Percentiles rank a stretch among this genome's conserved stretches.
These are phyloP conservation scores for Scylla paramamosain DNA, from an alignment of 1,140 invertebrate species.

Conservation along the genomic window DNA sequence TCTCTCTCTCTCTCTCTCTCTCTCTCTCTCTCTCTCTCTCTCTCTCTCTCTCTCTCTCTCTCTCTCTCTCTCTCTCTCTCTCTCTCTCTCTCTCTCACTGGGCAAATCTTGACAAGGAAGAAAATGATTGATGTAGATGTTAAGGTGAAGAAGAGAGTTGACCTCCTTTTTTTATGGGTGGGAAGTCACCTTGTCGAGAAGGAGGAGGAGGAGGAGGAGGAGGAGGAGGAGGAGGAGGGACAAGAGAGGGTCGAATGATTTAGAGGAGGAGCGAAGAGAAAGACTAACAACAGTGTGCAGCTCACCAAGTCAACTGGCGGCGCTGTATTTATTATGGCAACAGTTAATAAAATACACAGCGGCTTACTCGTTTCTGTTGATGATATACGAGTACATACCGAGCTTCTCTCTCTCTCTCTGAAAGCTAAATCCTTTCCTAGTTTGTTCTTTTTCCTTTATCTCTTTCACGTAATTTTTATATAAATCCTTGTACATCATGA, in stretches of 20 bases:
- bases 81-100: no score
- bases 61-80: no score
- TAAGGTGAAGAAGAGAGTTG: background rate
- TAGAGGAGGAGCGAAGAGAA: background rate
- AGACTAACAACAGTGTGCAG: background rate
- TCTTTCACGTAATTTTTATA: no score
- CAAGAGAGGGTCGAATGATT: background rate
- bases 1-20: no score
- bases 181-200: background rate
- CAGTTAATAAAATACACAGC: background rate
- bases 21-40: no score
- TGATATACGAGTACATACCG: no score
- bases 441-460: no score
- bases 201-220: background rate
- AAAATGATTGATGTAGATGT: background rate
- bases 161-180: background rate
- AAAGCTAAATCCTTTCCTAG: no score
- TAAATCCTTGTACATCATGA: no score
- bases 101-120: background rate
- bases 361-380: background rate
- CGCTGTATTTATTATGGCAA: background rate
- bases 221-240: conserved; percentile 1
- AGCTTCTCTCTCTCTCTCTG: background rate
- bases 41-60: no score
- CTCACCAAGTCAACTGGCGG: background rate